These are phyloP conservation scores for Etheostoma cragini DNA, from an alignment of 2,113 vertebrate species.

Conservation along the genomic window DNA sequence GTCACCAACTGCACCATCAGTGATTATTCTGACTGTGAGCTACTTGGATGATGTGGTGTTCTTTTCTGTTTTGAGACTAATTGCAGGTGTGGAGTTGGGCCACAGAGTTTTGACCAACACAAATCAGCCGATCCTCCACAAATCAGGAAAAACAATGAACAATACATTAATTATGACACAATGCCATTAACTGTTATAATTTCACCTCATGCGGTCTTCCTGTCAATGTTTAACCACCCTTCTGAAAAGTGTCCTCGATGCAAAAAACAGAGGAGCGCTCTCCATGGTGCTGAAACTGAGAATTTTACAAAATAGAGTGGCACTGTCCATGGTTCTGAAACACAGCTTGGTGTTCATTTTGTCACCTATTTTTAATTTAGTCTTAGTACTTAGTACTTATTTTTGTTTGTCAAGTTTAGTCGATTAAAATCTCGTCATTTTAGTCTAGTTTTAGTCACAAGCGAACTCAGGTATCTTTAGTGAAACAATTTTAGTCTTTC, in stretches of 20 bases:
- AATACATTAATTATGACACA: not conserved
- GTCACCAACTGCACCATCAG: not conserved
- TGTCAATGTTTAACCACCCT: not conserved
- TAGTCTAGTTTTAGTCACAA: too few species aligned
- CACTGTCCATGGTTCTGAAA: too few species aligned
- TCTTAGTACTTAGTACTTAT: too few species aligned
- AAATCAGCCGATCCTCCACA: not conserved
- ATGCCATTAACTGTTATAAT: not conserved
- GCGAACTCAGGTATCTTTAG: too few species aligned
- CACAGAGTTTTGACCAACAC: not conserved
- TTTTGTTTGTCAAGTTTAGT: too few species aligned
- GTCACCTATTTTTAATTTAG: too few species aligned
- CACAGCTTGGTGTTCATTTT: too few species aligned
- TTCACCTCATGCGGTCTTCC: not conserved
- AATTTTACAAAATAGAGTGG: accelerated
- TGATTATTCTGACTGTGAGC: not conserved
- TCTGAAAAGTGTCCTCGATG: not conserved
- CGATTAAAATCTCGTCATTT: too few species aligned
- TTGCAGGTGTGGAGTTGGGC: too few species aligned
- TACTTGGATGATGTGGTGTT: not conserved
- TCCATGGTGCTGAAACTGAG: too few species aligned
- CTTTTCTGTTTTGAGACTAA: not conserved
- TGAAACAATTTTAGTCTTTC: too few species aligned
- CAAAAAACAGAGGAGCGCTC: too few species aligned
- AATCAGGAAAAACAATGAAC: not conserved